Percentiles rank a stretch among this genome's conserved stretches.
These are phyloP conservation scores for Phytoseiulus persimilis DNA, from an alignment of 2,888 invertebrate species.

Conservation along the genomic window DNA sequence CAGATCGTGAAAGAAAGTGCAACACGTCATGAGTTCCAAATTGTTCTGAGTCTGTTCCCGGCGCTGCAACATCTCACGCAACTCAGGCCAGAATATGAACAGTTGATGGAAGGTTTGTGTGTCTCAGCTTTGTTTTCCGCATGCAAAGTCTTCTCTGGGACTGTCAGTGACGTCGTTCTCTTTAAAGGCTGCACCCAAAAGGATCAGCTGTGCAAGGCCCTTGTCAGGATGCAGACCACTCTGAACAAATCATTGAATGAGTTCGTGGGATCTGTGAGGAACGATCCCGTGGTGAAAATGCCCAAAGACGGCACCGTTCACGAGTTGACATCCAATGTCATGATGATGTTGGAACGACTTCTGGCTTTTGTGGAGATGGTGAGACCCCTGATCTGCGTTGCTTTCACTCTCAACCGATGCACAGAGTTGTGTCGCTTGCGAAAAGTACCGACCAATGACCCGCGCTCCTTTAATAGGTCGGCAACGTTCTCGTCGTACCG, in stretches of 20 bases:
- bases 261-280: constrained; percentile 77
- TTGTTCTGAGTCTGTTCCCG: constrained; percentile 70
- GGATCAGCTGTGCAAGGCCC: constrained; percentile 32
- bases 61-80: constrained; percentile 68
- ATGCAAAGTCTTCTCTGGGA: too few species aligned
- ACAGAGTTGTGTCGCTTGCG: too few species aligned
- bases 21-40: constrained; percentile 66
- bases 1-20: constrained; percentile 59
- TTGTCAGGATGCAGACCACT: constrained; percentile 44
- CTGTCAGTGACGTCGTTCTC: neutral
- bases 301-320: constrained; percentile 97
- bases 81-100: constrained; percentile 70
- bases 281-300: constrained; percentile 60
- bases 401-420: too few species aligned
- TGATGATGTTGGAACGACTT: constrained; percentile 77
- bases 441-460: too few species aligned
- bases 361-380: constrained; percentile 55
- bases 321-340: constrained; percentile 83
- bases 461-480: neutral
- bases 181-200: constrained; percentile 56
- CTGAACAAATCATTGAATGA: constrained; percentile 82
- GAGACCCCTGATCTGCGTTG: constrained; percentile 49
- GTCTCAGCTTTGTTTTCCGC: constrained; percentile 23
- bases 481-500: constrained; percentile 27
- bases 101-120: constrained; percentile 59